These are phyloP conservation scores for Ceratotherium simum DNA, from an alignment of 2,113 vertebrate species.

Conservation along the genomic window DNA sequence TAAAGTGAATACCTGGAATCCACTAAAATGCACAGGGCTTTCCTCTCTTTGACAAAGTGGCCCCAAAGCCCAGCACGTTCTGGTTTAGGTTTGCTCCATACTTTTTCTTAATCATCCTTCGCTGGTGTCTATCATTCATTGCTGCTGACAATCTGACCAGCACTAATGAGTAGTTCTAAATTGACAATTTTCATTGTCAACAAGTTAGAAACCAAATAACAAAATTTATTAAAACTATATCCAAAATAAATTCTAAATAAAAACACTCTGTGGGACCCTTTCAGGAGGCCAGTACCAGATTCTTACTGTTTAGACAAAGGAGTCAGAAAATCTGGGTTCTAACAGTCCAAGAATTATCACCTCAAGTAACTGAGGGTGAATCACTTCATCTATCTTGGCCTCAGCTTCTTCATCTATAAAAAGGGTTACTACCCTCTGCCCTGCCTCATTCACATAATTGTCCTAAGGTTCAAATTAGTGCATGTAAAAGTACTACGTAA, in stretches of 20 bases:
- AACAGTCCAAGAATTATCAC: not conserved
- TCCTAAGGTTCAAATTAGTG: not conserved
- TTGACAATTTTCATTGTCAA: not conserved
- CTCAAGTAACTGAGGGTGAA: not conserved
- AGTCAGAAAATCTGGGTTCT: not conserved
- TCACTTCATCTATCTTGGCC: not conserved
- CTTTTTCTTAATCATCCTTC: not conserved
- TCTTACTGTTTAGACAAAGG: not conserved
- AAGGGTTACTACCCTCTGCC: not conserved
- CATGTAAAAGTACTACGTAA: not conserved
- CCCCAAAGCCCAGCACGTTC: not conserved
- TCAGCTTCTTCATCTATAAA: not conserved
- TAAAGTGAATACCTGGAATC: not conserved
- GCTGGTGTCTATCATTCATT: not conserved
- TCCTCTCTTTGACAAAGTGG: not conserved
- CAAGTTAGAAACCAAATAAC: constrained; percentile 26
- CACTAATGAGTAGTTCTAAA: not conserved
- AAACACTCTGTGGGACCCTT: not conserved
- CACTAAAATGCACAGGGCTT: not conserved
- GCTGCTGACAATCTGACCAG: not conserved
- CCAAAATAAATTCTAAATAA: constrained; percentile 8
- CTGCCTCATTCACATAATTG: not conserved
- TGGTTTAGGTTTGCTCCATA: not conserved
- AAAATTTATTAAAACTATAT: not conserved
- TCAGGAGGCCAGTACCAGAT: not conserved